These are phyloP conservation scores for Zelostemma sp. DNA, from an alignment of 1,140 invertebrate species.

Conservation along the genomic window DNA sequence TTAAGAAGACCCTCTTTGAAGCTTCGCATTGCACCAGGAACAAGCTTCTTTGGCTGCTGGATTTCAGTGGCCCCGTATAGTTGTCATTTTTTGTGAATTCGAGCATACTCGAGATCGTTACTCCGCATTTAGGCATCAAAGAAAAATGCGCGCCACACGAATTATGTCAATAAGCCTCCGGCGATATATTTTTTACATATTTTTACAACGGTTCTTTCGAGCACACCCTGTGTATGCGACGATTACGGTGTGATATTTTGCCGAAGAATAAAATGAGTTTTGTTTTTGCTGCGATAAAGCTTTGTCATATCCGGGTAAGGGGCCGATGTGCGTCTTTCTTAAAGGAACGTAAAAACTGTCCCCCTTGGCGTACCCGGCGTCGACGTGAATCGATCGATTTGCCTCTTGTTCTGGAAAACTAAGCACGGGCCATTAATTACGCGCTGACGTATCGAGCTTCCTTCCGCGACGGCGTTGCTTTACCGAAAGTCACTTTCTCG, in stretches of 20 bases:
- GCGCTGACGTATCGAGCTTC: constrained; percentile 42
- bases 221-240: too few relatives aligned
- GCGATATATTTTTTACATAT: too few relatives aligned
- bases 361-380: constrained; percentile 35
- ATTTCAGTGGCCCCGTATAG: constrained; percentile 4
- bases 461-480: constrained; percentile 33
- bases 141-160: too few relatives aligned
- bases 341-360: constrained; percentile 24
- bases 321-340: constrained; percentile 6
- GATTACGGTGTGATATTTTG: too few relatives aligned
- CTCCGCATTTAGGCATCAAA: constrained; percentile 3
- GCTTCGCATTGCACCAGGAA: constrained; percentile 12
- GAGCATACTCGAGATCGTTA: constrained; percentile 11
- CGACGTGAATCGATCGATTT: constrained; percentile 40
- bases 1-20: constrained; percentile 53
- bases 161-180: too few relatives aligned
- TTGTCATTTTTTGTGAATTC: constrained; percentile 14
- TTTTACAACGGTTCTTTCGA: too few relatives aligned
- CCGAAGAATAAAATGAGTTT: constrained; percentile 8
- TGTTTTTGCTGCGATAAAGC: constrained; percentile 3
- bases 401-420: constrained; percentile 36
- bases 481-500: constrained; percentile 35
- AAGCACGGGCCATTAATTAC: constrained; percentile 42
- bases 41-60: constrained; percentile 14
- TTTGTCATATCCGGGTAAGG: constrained; percentile 10